Evolutionary conservation across 2,113 vertebrate species (phyloP).

Genomic region (Menidia beryllina): DNA sequence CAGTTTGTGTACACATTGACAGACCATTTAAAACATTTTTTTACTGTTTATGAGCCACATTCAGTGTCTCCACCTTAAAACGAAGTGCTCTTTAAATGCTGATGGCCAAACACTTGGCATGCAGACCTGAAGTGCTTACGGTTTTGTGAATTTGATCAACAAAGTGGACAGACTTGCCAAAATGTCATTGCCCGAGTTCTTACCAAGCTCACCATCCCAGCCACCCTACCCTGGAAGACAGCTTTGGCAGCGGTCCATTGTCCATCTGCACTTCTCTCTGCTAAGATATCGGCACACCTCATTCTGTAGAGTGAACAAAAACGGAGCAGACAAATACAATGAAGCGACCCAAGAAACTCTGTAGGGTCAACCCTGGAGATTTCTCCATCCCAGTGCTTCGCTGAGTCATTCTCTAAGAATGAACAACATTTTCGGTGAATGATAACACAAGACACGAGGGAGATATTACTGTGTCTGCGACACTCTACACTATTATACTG

Average conservation of each 20-base stretch:
- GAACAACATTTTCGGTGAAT: background rate
- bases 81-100: background rate
- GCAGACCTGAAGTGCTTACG: no score
- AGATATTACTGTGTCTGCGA: background rate
- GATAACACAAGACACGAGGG: slow-evolving; percentile 9
- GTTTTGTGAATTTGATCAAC: no score
- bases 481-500: slow-evolving; percentile 8
- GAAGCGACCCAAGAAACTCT: background rate
- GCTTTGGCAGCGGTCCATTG: slow-evolving; percentile 72
- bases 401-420: slow-evolving; percentile 37
- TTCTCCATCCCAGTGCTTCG: slow-evolving; percentile 1
- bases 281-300: slow-evolving; percentile 73
- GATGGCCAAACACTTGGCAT: no score
- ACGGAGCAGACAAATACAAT: slow-evolving; percentile 7
- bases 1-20: background rate
- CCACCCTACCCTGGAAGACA: slow-evolving; percentile 65
- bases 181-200: slow-evolving; percentile 8
- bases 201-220: slow-evolving; percentile 79
- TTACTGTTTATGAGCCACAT: background rate
- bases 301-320: slow-evolving; percentile 64
- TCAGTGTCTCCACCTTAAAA: background rate
- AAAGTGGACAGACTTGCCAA: no score
- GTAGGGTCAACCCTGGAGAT: background rate
- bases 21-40: background rate
- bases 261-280: slow-evolving; percentile 58